Base-by-base conservation (phyloP, 1,140 invertebrate genomes). In the Musca vetustissima region DNA sequence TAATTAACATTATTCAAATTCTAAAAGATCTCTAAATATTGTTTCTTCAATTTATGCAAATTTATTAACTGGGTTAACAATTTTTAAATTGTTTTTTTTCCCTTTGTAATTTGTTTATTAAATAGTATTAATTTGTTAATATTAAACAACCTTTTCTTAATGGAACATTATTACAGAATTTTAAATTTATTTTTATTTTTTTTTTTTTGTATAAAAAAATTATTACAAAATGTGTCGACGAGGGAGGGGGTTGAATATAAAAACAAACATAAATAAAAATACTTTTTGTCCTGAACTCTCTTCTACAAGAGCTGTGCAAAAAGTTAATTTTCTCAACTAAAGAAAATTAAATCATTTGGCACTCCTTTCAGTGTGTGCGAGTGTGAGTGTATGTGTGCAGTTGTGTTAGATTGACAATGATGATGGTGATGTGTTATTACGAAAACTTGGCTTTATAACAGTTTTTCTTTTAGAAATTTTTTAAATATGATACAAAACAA, bases 131-230 rank as follows among this genome's bases (percentile, higher is more conserved):
- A 64, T 64, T 64, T 21, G 22, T 49, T 24, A 65, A 65, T 65
- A 50, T 65, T 65, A 50, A 65, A 65, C 64, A 65, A 50, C 43
- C 64, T 65, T 65, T 48, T 49, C 43, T 65, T 48, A 65, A 65
- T 65, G 48, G 48, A 65, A 65, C 48, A 25, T 65, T 65, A 65
- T 47, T 48, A 25, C 15, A 28, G 55, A 25, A 59, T 28, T 59
- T 7, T 3, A 15, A 25, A 24, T 59, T 59, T n/a, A n/a, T n/a
- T n/a, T n/a, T n/a, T n/a, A n/a, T n/a, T n/a, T n/a, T n/a, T n/a
- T 13, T 59, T 59, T 57, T 24, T 57, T n/a, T 28, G n/a, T 59
- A 17, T 24, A n/a, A 59, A n/a, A 28, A 8, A 59, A 19, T 13
- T 2, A 36, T 19, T 55, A 25, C 11, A 13, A 43, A 43, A 43